These are phyloP conservation scores for Mormyrus iriodes DNA, from an alignment of 2,113 vertebrate species.

Conservation along the genomic window DNA sequence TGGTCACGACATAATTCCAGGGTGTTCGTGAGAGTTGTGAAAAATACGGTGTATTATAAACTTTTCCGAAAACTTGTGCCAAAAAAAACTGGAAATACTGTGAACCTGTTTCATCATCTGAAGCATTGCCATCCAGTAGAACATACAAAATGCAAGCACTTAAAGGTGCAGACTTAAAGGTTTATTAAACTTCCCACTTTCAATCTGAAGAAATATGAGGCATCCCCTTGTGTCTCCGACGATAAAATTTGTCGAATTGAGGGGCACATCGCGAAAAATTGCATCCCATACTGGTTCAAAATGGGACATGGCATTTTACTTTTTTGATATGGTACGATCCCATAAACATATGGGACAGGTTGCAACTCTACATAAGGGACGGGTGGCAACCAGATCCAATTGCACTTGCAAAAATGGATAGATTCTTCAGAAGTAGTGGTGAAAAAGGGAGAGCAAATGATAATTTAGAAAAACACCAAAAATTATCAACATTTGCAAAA, in stretches of 20 bases:
- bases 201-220: too few species aligned
- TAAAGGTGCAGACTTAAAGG: too few species aligned
- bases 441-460: neutral
- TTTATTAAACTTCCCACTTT: too few species aligned
- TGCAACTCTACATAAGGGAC: neutral
- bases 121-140: neutral
- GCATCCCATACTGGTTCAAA: neutral
- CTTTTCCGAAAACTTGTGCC: too few species aligned
- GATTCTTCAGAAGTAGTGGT: neutral
- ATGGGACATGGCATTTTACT: neutral
- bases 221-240: neutral
- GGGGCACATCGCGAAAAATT: neutral
- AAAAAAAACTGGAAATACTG: neutral
- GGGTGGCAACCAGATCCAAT: neutral
- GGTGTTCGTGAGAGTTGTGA: too few species aligned
- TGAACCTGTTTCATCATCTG: neutral
- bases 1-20: too few species aligned
- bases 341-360: neutral
- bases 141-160: too few species aligned
- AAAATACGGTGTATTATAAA: too few species aligned
- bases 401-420: neutral
- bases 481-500: neutral
- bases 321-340: neutral
- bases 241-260: neutral
- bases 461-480: neutral